Conservation (phyloP, 2,113 vertebrate genomes). For the Camarhynchus parvulus region DNA sequence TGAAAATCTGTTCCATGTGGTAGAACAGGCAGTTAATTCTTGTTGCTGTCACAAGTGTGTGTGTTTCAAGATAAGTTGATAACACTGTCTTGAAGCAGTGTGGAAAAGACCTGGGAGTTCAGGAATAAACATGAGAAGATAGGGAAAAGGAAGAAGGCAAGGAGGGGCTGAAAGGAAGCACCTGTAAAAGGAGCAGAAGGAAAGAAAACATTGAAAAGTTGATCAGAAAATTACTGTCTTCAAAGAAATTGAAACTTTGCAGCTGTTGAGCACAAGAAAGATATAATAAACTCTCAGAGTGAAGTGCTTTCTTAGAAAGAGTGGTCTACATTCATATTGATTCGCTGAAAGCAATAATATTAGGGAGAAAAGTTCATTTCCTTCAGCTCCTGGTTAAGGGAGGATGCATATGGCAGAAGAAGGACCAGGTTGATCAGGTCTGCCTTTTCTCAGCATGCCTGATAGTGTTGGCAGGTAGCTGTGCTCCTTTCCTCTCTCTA, state of each 20-base stretch:
- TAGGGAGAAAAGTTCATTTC: not conserved
- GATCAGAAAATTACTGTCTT: not conserved
- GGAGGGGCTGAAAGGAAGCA: not conserved
- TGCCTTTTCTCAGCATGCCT: not conserved
- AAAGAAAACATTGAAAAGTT: not conserved
- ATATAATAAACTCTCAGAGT: not conserved
- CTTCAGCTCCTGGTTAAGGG: not conserved
- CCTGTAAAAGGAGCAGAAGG: not conserved
- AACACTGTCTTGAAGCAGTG: not conserved
- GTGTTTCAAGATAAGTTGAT: not conserved
- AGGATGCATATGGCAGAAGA: not conserved
- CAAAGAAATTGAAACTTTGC: not conserved
- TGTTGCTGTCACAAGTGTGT: not conserved
- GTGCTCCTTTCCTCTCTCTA: not conserved
- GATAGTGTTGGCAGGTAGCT: not conserved
- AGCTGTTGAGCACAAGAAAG: not conserved
- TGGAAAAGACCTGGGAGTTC: not conserved
- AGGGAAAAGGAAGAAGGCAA: not conserved
- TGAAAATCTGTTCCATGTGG: not conserved
- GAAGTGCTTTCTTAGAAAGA: not conserved
- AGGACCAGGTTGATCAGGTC: not conserved
- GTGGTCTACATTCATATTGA: not conserved
- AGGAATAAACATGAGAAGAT: not conserved
- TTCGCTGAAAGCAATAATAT: not conserved
- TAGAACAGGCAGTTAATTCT: not conserved